Percentiles rank a stretch among this genome's conserved stretches.
Evolutionary conservation across 2,888 invertebrate genomes (phyloP).

Genomic region (Macrosoma leucophasiata): DNA sequence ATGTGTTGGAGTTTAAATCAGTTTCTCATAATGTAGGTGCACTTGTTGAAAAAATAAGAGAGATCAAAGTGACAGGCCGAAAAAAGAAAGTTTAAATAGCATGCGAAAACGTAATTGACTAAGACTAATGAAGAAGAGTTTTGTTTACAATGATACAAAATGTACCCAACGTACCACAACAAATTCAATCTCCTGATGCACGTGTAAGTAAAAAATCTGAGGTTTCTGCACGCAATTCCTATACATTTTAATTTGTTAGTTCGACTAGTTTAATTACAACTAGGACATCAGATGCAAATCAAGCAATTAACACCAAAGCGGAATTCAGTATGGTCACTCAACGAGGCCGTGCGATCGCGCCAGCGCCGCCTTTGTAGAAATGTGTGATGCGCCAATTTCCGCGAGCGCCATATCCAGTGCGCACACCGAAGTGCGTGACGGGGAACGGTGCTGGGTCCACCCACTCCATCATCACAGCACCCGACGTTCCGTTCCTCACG

Average conservation of each 20-base stretch:
- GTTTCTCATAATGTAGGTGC: too few species aligned
- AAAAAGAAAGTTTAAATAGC: too few species aligned
- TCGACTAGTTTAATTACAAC: slow-evolving; percentile 17
- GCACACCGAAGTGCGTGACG: slow-evolving; percentile 77
- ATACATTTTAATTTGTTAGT: slow-evolving; percentile 23
- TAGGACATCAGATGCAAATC: slow-evolving; percentile 19
- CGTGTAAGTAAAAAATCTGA: slow-evolving; percentile 22
- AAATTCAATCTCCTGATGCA: slow-evolving; percentile 35
- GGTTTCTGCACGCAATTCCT: slow-evolving; percentile 24
- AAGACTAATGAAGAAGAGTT: slow-evolving; percentile 17
- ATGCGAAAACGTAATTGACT: slow-evolving; percentile 13
- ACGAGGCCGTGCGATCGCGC: slow-evolving; percentile 43
- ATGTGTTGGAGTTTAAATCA: too few species aligned
- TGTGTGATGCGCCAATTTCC: slow-evolving; percentile 77
- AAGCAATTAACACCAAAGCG: slow-evolving; percentile 54
- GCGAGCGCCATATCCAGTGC: slow-evolving; percentile 79
- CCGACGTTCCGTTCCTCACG: slow-evolving; percentile 64
- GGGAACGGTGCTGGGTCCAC: slow-evolving; percentile 76
- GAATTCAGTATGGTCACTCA: slow-evolving; percentile 47
- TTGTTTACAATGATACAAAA: slow-evolving; percentile 38
- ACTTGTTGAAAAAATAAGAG: too few species aligned
- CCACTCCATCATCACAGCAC: slow-evolving; percentile 76
- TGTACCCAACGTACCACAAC: slow-evolving; percentile 70
- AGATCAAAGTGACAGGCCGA: too few species aligned
- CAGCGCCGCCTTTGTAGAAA: slow-evolving; percentile 39